phyloP scores from a whole-genome alignment of 2,797 vertebrate species.

The Parotocinclus haroldoi region DNA sequence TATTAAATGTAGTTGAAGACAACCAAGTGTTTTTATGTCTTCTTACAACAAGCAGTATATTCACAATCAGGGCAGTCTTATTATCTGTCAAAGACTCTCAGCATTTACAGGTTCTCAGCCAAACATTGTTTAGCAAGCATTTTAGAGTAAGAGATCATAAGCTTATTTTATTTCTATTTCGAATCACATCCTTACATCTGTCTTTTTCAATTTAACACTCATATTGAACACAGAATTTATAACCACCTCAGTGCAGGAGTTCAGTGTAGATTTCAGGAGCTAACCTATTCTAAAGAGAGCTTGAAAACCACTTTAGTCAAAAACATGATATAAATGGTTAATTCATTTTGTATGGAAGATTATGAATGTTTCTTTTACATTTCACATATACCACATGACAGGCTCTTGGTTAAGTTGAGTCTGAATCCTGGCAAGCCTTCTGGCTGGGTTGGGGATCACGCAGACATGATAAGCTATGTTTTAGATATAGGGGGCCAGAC shows the following conservation, averaged over 20 bases:
- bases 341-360: too few species aligned
- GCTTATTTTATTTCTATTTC: slow-evolving; percentile 5
- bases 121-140: slow-evolving; percentile 23
- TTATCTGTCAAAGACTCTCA: slow-evolving; percentile 34
- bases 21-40: background rate
- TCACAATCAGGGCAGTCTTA: slow-evolving; percentile 25
- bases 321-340: too few species aligned
- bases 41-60: slow-evolving; percentile 1
- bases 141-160: slow-evolving; percentile 16
- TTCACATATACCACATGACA: too few species aligned
- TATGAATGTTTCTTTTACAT: too few species aligned
- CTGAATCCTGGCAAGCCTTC: too few species aligned
- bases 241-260: slow-evolving; percentile 7
- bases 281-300: too few species aligned
- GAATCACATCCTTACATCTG: slow-evolving; percentile 28
- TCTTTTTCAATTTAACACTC: slow-evolving; percentile 24
- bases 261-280: too few species aligned
- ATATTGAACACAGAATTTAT: slow-evolving; percentile 27
- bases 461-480: too few species aligned
- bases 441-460: too few species aligned
- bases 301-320: too few species aligned
- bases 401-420: too few species aligned
- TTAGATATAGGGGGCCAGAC: too few species aligned
- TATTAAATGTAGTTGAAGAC: slow-evolving; percentile 31
- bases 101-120: slow-evolving; percentile 22